These are phyloP conservation scores for Nerophis ophidion DNA, from an alignment of 2,113 vertebrate genomes.

Conservation along the genomic window DNA sequence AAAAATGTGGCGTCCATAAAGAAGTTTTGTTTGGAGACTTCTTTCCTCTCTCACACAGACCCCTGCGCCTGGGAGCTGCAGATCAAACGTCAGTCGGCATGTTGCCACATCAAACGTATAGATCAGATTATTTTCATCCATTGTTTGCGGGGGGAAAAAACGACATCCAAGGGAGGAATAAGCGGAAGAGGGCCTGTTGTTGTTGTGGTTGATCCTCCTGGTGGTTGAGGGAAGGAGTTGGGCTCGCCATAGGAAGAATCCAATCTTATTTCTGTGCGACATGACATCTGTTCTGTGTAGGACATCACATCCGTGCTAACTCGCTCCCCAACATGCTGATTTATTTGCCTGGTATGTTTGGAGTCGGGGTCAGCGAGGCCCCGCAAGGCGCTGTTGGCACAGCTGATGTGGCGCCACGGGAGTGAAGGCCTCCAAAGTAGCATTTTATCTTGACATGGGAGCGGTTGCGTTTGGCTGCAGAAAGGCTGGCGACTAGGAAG, in stretches of 20 bases:
- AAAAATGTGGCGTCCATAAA: constrained; percentile 35
- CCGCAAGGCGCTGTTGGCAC: constrained; percentile 34
- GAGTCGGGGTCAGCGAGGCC: constrained; percentile 22
- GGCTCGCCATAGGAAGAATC: constrained; percentile 23
- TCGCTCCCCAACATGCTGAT: constrained; percentile 43
- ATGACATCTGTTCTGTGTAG: constrained; percentile 51
- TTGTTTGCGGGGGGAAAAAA: constrained; percentile 37
- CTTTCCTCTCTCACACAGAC: constrained; percentile 5
- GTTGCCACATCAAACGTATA: constrained; percentile 47
- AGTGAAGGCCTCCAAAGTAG: constrained; percentile 16
- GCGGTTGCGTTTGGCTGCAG: constrained; percentile 28
- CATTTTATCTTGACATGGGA: constrained; percentile 25
- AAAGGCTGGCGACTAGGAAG: not conserved
- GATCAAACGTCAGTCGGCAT: constrained; percentile 27
- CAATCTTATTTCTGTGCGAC: constrained; percentile 42
- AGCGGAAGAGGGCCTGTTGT: constrained; percentile 43
- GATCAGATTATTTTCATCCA: constrained; percentile 46
- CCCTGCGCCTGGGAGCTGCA: constrained; percentile 25
- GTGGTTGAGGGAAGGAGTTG: constrained; percentile 56
- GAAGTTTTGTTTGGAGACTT: constrained; percentile 22
- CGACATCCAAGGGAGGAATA: constrained; percentile 40
- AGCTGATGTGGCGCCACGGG: constrained; percentile 32
- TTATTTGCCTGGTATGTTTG: constrained; percentile 32
- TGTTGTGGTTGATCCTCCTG: constrained; percentile 55
- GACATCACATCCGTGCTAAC: constrained; percentile 42